Base-by-base conservation (phyloP, 2,888 invertebrate species). In the Drosophila engyochracea region DNA sequence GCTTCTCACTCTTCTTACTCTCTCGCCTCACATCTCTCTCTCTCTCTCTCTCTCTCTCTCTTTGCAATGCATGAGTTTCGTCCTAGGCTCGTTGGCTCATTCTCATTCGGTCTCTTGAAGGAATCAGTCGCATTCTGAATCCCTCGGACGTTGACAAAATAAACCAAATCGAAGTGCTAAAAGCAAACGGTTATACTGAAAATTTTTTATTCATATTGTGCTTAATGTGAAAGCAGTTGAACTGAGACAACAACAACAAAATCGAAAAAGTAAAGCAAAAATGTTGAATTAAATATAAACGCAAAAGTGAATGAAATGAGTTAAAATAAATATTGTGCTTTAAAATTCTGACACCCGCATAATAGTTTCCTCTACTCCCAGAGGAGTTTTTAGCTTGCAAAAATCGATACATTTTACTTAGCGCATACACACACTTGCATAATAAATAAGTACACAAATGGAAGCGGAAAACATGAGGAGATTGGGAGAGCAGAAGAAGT, bases 41-140 rank as follows among this genome's bases (percentile, higher is more conserved):
- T 64, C 35, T 51, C 53, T 4, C 30, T 35, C 53, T 52, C 58
- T 64, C 35, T 64, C 35, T 51, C 53, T 52, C 61, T 62, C 31
- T 65, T 35, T 37, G 16, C n/a, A 60, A 31, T 61, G 66, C 33
- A 49, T 64, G 63, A 61, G 44, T 70, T 79, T 80, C 72, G 82
- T 85, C 91, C 91, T 90, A 76, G 83, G 49, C 61, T 65, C 55
- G n/a, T 25, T 78, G 79, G 73, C 76, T 92, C 91, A 93, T 92
- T 93, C 92, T 91, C 86, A 89, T 91, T 92, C 93, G 92, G 92
- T 90, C 90, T 93, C 85, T 91, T 91, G 91, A 91, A 91, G 90
- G 88, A 90, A 83, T 89, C 87, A 91, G 91, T 91, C 90, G 92
- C 77, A 79, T 73, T 82, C 75, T 70, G 68, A 79, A 67, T 73